phyloP scores from a whole-genome alignment of 2,888 invertebrate species.

The Ferrisia virgata region DNA sequence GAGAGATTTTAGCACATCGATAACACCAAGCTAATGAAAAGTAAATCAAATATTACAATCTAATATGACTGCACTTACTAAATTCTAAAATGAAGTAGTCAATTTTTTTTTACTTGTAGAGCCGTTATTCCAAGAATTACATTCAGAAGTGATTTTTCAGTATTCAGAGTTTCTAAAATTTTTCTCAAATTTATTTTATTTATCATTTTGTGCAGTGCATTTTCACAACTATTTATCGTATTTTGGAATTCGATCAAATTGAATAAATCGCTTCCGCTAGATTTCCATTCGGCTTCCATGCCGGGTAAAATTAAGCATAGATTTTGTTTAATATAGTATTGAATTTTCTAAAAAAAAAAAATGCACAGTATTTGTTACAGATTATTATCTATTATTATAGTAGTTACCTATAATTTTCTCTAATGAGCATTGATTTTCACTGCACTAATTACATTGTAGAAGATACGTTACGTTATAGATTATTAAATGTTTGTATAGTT shows the following conservation, averaged over 20 bases:
- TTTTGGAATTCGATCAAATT: conserved; percentile 24
- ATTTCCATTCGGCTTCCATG: conserved; percentile 32
- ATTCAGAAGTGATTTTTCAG: background rate
- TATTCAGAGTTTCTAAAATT: background rate
- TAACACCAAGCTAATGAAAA: conserved; percentile 14
- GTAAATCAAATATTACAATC: background rate
- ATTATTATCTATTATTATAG: too few relatives aligned
- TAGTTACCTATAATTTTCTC: too few relatives aligned
- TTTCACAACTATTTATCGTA: conserved; percentile 22
- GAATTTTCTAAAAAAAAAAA: background rate
- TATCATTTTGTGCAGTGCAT: background rate
- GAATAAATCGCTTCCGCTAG: background rate
- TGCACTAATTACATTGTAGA: too few relatives aligned
- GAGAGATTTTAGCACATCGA: conserved; percentile 36
- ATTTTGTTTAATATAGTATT: background rate
- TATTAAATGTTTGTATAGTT: background rate
- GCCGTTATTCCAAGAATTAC: conserved; percentile 28
- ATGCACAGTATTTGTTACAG: background rate
- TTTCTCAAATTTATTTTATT: conserved; percentile 26
- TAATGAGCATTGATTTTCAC: too few relatives aligned
- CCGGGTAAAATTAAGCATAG: conserved; percentile 35
- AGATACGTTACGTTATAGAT: background rate
- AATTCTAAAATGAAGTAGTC: background rate
- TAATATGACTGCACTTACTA: background rate
- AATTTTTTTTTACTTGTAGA: conserved; percentile 39